phyloP scores from a whole-genome alignment of 2,888 invertebrate genomes.

The Cantharis nigra region DNA sequence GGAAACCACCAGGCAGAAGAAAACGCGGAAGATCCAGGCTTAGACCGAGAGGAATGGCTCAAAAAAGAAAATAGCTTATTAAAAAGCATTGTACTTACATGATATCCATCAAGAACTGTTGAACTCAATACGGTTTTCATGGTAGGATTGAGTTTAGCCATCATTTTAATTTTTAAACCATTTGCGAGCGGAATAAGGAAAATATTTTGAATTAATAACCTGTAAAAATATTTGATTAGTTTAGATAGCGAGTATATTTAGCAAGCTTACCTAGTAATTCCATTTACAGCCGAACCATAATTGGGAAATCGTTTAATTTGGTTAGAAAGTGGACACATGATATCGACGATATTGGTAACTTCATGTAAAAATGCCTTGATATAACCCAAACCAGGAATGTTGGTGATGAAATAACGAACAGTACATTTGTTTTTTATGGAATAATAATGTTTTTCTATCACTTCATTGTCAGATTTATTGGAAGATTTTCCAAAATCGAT shows the following conservation, averaged over 20 bases:
- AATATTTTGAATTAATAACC: constrained; percentile 33
- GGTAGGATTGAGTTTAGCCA: constrained; percentile 35
- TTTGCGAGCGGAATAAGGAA: constrained; percentile 40
- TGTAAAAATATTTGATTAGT: constrained; percentile 31
- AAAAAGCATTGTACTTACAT: constrained; percentile 41
- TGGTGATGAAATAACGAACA: constrained; percentile 21
- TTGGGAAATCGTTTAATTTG: constrained; percentile 17
- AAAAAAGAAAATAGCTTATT: too few species aligned
- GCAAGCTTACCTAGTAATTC: constrained; percentile 35
- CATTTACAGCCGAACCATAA: constrained; percentile 21
- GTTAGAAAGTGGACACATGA: constrained; percentile 25
- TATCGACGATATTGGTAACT: constrained; percentile 3
- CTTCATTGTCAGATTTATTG: not conserved
- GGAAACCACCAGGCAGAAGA: too few species aligned
- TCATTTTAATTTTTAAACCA: constrained; percentile 42
- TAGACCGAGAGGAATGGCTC: too few species aligned
- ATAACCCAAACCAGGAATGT: constrained; percentile 29
- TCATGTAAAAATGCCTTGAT: constrained; percentile 19
- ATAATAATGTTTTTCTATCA: not conserved
- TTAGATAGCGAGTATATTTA: constrained; percentile 32
- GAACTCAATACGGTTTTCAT: constrained; percentile 38
- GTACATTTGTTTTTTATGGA: not conserved
- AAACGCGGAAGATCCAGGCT: too few species aligned
- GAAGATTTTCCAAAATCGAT: constrained; percentile 34
- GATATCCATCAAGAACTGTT: constrained; percentile 44